Evolutionary conservation across 2,888 invertebrate genomes (phyloP).

Genomic region (Pimpla rufipes): DNA sequence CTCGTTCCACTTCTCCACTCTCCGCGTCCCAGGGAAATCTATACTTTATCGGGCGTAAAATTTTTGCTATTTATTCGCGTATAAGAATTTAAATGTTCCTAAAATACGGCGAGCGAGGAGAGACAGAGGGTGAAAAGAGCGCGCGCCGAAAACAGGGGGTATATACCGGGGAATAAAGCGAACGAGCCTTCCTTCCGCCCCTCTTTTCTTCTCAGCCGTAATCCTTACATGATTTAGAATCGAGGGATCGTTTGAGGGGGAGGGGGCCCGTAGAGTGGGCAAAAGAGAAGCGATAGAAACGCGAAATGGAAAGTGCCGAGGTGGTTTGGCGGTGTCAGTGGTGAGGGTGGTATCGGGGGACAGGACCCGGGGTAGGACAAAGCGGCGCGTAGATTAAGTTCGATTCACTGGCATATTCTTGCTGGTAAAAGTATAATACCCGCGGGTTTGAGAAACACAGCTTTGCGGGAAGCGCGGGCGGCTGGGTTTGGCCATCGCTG

Average conservation of each 20-base stretch:
- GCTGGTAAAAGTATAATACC: conserved; percentile 69
- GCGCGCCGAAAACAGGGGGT: conserved; percentile 51
- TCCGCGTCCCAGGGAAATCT: conserved; percentile 82
- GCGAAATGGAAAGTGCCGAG: conserved; percentile 61
- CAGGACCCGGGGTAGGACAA: conserved; percentile 70
- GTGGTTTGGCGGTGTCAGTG: conserved; percentile 31
- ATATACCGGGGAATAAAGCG: conserved; percentile 65
- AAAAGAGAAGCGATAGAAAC: conserved; percentile 58
- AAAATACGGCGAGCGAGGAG: conserved; percentile 77
- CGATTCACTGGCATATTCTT: conserved; percentile 82
- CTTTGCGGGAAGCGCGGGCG: conserved; percentile 39
- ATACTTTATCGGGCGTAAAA: conserved; percentile 86
- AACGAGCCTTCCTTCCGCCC: conserved; percentile 65
- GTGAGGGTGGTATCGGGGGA: conserved; percentile 37
- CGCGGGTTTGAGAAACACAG: conserved; percentile 62
- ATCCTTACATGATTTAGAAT: conserved; percentile 84
- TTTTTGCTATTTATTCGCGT: conserved; percentile 86
- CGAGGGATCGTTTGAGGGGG: conserved; percentile 75
- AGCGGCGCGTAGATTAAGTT: conserved; percentile 80
- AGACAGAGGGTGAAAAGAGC: conserved; percentile 48
- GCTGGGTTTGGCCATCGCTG: conserved; percentile 69
- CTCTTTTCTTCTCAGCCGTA: conserved; percentile 76
- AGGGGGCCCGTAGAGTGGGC: conserved; percentile 47
- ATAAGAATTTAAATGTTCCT: conserved; percentile 86
- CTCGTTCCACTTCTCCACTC: conserved; percentile 57